Percentiles rank a stretch among this genome's conserved stretches.
Conservation (phyloP, 2,797 vertebrate genomes). For the Gephyroberyx darwinii region DNA sequence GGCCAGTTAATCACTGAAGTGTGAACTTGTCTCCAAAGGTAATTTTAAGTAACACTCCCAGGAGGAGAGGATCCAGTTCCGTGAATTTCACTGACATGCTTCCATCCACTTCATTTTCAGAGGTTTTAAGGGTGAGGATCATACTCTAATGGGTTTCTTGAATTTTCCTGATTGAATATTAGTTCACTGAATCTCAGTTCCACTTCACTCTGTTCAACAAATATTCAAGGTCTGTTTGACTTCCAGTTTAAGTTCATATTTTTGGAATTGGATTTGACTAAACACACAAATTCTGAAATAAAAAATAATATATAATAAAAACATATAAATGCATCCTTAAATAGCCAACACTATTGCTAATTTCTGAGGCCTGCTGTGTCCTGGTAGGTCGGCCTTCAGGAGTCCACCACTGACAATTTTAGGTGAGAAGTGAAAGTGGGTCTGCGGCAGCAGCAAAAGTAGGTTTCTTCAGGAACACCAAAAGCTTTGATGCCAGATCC, state of each 20-base stretch:
- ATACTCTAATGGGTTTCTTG: neutral
- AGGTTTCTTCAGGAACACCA: slow-evolving; percentile 14
- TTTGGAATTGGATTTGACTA: too few relatives aligned
- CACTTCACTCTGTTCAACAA: neutral
- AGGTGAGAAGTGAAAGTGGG: slow-evolving; percentile 6
- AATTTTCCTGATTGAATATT: neutral
- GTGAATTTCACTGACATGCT: too few relatives aligned
- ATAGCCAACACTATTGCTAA: neutral
- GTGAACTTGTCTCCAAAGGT: neutral
- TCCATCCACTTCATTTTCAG: too few relatives aligned
- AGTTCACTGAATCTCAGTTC: neutral
- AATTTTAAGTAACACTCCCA: too few relatives aligned
- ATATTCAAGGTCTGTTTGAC: too few relatives aligned
- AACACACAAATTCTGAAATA: too few relatives aligned
- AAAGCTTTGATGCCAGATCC: slow-evolving; percentile 19
- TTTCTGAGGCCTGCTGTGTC: neutral
- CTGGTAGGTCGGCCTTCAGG: neutral
- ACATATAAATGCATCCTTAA: neutral
- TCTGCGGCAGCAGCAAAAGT: slow-evolving; percentile 22
- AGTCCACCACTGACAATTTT: slow-evolving; percentile 2
- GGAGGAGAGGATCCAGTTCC: too few relatives aligned
- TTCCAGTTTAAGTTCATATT: too few relatives aligned
- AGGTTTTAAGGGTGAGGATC: too few relatives aligned
- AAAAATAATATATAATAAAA: too few relatives aligned
- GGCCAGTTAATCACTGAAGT: neutral